Evolutionary conservation across 2,113 vertebrate genomes (phyloP).

Genomic region (Scalopus aquaticus): DNA sequence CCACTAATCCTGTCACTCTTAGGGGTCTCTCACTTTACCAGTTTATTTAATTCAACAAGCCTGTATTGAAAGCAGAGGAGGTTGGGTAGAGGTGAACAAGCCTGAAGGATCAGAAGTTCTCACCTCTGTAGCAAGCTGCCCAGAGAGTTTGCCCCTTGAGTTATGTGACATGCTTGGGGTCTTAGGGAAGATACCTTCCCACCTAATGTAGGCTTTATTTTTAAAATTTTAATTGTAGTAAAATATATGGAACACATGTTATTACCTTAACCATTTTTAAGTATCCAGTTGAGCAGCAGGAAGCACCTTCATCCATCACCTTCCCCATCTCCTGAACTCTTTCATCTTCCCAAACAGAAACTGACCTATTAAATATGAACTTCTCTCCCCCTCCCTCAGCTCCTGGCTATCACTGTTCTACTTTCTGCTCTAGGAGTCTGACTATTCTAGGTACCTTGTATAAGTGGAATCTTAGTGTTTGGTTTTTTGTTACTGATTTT

Average conservation of each 20-base stretch:
- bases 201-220: neutral
- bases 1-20: neutral
- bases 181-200: neutral
- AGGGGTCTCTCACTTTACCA: neutral
- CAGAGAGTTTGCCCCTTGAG: neutral
- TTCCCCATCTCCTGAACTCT: neutral
- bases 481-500: neutral
- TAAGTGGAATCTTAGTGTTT: neutral
- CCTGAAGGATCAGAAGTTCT: neutral
- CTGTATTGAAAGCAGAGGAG: neutral
- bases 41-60: neutral
- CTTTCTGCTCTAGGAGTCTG: neutral
- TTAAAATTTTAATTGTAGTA: neutral
- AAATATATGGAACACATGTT: neutral
- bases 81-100: neutral
- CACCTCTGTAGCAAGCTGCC: neutral
- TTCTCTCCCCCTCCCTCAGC: no score
- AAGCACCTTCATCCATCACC: neutral
- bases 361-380: neutral
- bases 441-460: neutral
- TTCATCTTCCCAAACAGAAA: neutral
- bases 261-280: neutral
- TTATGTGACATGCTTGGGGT: neutral
- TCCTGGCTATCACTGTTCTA: neutral
- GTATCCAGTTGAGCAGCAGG: neutral